Conservation (phyloP, 1,140 invertebrate species). For the Drosophila pandora region DNA sequence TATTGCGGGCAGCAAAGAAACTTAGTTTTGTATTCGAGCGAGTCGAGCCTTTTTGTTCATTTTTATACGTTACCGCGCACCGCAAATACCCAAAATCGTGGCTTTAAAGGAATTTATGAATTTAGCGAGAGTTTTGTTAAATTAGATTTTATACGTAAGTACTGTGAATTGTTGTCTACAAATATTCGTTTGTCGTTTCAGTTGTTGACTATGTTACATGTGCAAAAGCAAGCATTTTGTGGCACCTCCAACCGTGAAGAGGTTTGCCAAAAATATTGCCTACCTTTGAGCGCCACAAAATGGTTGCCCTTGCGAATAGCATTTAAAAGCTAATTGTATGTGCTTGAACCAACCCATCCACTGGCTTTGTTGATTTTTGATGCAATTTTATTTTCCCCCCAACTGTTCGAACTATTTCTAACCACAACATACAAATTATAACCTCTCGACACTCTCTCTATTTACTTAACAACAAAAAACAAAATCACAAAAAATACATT, state of each 20-base stretch:
- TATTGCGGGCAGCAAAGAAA: constrained; percentile 99
- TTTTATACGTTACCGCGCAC: constrained; percentile 95
- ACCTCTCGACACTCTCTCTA: constrained; percentile 29
- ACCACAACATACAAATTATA: constrained; percentile 5
- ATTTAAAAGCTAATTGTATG: constrained; percentile 78
- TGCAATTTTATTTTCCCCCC: constrained; percentile 42
- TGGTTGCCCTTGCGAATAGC: constrained; percentile 29
- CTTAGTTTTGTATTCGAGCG: constrained; percentile 96
- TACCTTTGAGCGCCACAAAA: constrained; percentile 30
- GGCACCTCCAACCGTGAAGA: neutral
- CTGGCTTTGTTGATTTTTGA: constrained; percentile 63
- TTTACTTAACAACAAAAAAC: constrained; percentile 12
- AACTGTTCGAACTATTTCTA: constrained; percentile 8
- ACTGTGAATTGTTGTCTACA: constrained; percentile 51
- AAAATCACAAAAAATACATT: constrained; percentile 14
- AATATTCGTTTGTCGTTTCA: constrained; percentile 56
- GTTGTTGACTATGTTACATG: constrained; percentile 25
- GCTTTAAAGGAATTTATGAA: constrained; percentile 97
- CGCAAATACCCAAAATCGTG: constrained; percentile 96
- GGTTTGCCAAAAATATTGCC: neutral
- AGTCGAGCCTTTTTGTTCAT: constrained; percentile 93
- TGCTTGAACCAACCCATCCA: constrained; percentile 56
- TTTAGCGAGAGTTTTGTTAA: constrained; percentile 98
- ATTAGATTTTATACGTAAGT: constrained; percentile 96
- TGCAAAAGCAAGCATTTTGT: constrained; percentile 35